Evolutionary conservation across 2,797 vertebrate species (phyloP), one percentile per base, ranked within the genome.

Genomic region (Darevskia mixta): DNA sequence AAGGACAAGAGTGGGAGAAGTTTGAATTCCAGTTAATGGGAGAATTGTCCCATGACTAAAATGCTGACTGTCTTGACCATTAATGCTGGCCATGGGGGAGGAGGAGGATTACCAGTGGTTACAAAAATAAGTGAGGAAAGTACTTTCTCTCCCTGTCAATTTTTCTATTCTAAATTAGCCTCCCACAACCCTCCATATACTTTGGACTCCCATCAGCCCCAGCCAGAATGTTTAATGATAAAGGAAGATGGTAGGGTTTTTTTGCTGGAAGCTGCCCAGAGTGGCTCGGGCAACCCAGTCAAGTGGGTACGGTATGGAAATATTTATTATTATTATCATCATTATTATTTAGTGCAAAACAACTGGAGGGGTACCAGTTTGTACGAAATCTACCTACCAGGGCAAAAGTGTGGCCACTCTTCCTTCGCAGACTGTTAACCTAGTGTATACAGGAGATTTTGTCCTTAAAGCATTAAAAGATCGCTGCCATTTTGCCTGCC

Each of bases 1-100:
- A 66, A 11, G 88, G 92, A 89, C 83, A 93, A 82, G 86, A 88
- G 72, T 80, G 7, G 15, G 45, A 43, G 9, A 85, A 88, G n/a
- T 91, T 85, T 83, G 25, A 55, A 78, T 55, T 49, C 32, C 71
- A 38, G 0, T 13, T 23, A 67, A 3, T 3, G 9, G 49, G 8
- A 61, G 1, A 32, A 71, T 79, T 1, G 0, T 64, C 87, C 8
- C 0, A 69, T 67, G 1, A 75, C 58, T 0, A 0, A 15, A 75
- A 41, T 0, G 0, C 41, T 75, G 86, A 23, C 1, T 0, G 61
- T 76, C 35, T 3, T 41, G 81, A 76, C 66, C 66, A 8, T 32
- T 64, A 49, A 43, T 58, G 6, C 11, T 35, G 8, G 43, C 6
- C 11, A 83, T 27, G 64, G 49, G 49, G 13, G 49, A 3, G 49